Evolutionary conservation across 1,140 invertebrate species (phyloP).

Genomic region (Meloidogyne hapla): DNA sequence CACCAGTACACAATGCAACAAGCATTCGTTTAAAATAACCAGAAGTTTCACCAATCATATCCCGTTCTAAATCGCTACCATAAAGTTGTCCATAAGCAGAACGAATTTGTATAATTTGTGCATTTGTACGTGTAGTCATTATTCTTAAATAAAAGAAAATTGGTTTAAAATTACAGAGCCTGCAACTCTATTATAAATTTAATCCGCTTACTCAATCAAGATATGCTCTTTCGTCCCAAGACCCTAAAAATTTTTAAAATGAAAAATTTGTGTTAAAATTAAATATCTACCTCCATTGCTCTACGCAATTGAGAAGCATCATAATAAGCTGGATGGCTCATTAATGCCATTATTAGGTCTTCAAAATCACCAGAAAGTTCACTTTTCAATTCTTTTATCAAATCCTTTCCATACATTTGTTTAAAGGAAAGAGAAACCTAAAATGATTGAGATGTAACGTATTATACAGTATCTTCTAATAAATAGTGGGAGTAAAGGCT

Average conservation of each 20-base stretch:
- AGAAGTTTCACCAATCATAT: conserved; percentile 86
- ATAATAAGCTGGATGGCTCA: conserved; percentile 76
- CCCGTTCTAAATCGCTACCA: conserved; percentile 78
- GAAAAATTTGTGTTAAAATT: no score
- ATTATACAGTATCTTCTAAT: no score
- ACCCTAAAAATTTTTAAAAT: no score
- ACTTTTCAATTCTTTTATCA: conserved; percentile 83
- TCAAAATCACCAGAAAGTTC: conserved; percentile 88
- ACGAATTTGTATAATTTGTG: conserved; percentile 62
- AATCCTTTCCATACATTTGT: conserved; percentile 87
- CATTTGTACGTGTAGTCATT: conserved; percentile 67
- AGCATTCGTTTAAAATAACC: conserved; percentile 86
- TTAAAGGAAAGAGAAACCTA: conserved; percentile 78
- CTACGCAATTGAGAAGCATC: conserved; percentile 82
- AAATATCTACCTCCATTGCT: conserved; percentile 77
- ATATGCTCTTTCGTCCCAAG: conserved; percentile 67
- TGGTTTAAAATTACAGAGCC: no score
- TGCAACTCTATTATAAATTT: no score
- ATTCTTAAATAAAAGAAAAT: conserved; percentile 60
- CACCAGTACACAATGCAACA: conserved; percentile 68
- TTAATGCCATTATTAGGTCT: conserved; percentile 79
- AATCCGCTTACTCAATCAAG: conserved; percentile 64
- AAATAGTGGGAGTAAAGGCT: no score
- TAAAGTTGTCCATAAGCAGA: conserved; percentile 72
- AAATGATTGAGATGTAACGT: no score